A percentile compares a stretch with the other conserved stretches of the same genome.
Evolutionary conservation across 2,113 vertebrate species (phyloP).

Genomic region (Oncorhynchus mykiss): DNA sequence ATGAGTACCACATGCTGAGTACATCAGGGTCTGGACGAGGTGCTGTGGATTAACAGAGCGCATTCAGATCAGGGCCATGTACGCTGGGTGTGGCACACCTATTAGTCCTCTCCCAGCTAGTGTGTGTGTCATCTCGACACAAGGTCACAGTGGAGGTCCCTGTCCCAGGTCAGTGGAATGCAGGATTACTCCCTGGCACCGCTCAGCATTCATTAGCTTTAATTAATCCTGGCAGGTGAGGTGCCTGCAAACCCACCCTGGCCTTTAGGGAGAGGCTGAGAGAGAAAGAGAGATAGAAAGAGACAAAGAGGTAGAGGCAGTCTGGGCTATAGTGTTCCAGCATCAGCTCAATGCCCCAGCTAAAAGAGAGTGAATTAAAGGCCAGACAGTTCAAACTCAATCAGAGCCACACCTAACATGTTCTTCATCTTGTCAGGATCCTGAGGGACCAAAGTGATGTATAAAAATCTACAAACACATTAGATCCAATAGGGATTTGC

Average conservation of each 20-base stretch:
- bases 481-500: slow-evolving; percentile 29
- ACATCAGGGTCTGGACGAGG: neutral
- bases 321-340: neutral
- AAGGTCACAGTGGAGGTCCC: slow-evolving; percentile 65
- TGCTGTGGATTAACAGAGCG: slow-evolving; percentile 46
- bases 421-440: slow-evolving; percentile 17
- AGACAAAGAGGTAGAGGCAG: neutral
- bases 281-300: slow-evolving; percentile 10
- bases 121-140: slow-evolving; percentile 56
- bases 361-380: slow-evolving; percentile 31
- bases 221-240: slow-evolving; percentile 64
- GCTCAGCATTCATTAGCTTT: slow-evolving; percentile 52
- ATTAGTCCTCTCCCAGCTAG: slow-evolving; percentile 46
- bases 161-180: slow-evolving; percentile 28
- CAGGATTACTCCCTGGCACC: slow-evolving; percentile 60
- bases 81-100: slow-evolving; percentile 41
- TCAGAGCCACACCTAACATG: slow-evolving; percentile 36
- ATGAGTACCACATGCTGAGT: slow-evolving; percentile 18
- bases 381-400: slow-evolving; percentile 23
- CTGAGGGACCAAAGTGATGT: slow-evolving; percentile 39
- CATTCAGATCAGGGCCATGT: slow-evolving; percentile 37
- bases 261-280: slow-evolving; percentile 47
- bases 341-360: slow-evolving; percentile 19
- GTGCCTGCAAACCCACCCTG: slow-evolving; percentile 36
- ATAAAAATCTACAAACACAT: slow-evolving; percentile 43